A percentile compares a stretch with the other conserved stretches of the same genome.
Conservation (phyloP, 2,888 invertebrate species). For the Autographa gamma region DNA sequence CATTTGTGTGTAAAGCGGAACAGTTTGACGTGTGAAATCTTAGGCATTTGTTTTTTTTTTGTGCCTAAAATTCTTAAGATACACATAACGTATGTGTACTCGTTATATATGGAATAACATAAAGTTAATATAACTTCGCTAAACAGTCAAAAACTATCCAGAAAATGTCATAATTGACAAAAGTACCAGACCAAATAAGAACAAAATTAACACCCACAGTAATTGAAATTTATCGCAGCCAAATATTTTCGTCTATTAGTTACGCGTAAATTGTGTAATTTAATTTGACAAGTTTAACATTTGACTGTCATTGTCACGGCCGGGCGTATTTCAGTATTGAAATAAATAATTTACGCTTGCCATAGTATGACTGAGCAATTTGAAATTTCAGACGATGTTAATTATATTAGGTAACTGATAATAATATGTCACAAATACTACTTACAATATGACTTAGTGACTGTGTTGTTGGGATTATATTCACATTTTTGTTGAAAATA, state of each 20-base stretch:
- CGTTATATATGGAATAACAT: background rate
- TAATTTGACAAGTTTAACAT: constrained; percentile 66
- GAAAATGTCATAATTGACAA: background rate
- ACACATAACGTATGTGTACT: background rate
- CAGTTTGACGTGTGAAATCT: background rate
- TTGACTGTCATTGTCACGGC: constrained; percentile 75
- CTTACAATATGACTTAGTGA: background rate
- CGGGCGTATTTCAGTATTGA: constrained; percentile 56
- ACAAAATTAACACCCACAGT: constrained; percentile 5
- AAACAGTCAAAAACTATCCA: no score
- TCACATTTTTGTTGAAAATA: no score
- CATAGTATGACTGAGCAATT: constrained; percentile 39
- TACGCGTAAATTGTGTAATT: constrained; percentile 53
- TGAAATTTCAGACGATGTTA: constrained; percentile 40
- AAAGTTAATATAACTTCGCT: no score
- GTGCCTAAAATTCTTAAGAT: background rate
- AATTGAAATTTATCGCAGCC: constrained; percentile 30
- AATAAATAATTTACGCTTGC: constrained; percentile 40
- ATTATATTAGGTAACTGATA: constrained; percentile 30
- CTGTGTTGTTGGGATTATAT: no score
- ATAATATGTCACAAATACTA: background rate
- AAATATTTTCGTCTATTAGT: constrained; percentile 30
- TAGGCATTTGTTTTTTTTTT: background rate
- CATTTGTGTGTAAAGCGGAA: background rate
- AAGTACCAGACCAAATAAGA: background rate